Percentiles rank a stretch among this genome's conserved stretches.
Conservation (phyloP, 2,888 invertebrate species). For the Scaptomyza caliginosa region DNA sequence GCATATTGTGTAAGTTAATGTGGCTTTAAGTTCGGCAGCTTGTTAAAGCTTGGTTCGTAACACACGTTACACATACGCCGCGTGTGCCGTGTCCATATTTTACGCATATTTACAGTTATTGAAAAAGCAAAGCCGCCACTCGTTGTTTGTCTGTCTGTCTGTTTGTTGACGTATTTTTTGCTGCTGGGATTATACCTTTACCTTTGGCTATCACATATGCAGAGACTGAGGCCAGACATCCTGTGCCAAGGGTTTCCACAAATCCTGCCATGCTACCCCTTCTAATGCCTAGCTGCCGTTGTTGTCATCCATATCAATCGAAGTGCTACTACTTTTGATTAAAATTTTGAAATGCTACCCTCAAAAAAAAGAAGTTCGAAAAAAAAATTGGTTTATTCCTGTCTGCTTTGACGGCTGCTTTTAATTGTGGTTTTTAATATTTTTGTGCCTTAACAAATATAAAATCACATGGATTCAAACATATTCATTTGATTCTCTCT, state of each 20-base stretch:
- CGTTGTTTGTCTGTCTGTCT: slow-evolving; percentile 28
- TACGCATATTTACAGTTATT: slow-evolving; percentile 46
- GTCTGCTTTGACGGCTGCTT: slow-evolving; percentile 24
- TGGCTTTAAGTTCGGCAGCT: slow-evolving; percentile 29
- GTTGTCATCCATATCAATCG: slow-evolving; percentile 75
- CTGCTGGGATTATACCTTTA: slow-evolving; percentile 8
- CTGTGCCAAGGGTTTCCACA: slow-evolving; percentile 19
- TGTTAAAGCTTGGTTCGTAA: slow-evolving; percentile 18
- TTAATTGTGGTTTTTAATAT: slow-evolving; percentile 79
- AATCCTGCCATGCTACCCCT: slow-evolving; percentile 33
- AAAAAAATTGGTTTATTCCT: slow-evolving; percentile 10
- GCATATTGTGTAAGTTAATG: slow-evolving; percentile 25
- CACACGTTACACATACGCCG: slow-evolving; percentile 48
- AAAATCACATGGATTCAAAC: slow-evolving; percentile 19
- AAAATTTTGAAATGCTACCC: slow-evolving; percentile 63
- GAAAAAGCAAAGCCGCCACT: slow-evolving; percentile 34
- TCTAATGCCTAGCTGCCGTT: slow-evolving; percentile 24
- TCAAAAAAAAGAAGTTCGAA: slow-evolving; percentile 1
- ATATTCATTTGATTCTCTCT: slow-evolving; percentile 44
- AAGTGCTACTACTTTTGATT: slow-evolving; percentile 81
- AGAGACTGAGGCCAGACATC: slow-evolving; percentile 5
- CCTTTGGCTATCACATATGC: background rate
- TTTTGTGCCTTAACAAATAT: slow-evolving; percentile 10
- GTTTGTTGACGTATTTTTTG: slow-evolving; percentile 23
- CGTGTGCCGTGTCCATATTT: slow-evolving; percentile 3